These are phyloP conservation scores for Myotis daubentonii DNA, from an alignment of 2,797 vertebrate genomes.

Conservation along the genomic window DNA sequence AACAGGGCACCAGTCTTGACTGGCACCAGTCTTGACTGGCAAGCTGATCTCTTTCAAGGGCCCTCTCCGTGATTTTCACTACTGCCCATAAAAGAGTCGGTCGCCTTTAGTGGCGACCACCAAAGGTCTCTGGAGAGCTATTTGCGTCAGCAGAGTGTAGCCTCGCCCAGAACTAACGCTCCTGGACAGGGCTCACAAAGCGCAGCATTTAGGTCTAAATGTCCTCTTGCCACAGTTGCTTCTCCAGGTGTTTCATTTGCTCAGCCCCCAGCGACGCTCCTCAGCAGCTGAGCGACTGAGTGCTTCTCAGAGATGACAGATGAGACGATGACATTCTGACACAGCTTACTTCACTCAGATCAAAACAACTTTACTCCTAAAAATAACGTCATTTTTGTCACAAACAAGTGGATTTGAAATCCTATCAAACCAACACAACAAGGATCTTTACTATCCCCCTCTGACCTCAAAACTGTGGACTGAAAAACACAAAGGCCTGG, in stretches of 20 bases:
- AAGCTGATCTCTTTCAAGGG: not conserved
- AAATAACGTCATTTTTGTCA: not conserved
- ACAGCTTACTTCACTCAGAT: not conserved
- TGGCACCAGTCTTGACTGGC: not conserved
- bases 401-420: not conserved
- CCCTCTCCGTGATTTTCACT: not conserved
- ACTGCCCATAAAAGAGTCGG: not conserved
- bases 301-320: not conserved
- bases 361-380: not conserved
- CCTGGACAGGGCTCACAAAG: not conserved
- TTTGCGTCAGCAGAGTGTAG: not conserved
- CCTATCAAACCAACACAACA: not conserved
- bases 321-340: not conserved
- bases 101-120: not conserved
- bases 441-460: not conserved
- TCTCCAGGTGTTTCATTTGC: not conserved
- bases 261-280: not conserved
- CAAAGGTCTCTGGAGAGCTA: not conserved
- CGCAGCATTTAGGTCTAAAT: not conserved
- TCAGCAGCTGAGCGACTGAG: not conserved
- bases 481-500: not conserved
- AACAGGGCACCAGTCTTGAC: not conserved
- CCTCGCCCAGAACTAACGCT: not conserved
- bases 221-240: not conserved
- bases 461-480: not conserved